phyloP scores from a whole-genome alignment of 2,113 vertebrate species.

The Fregata magnificens region DNA sequence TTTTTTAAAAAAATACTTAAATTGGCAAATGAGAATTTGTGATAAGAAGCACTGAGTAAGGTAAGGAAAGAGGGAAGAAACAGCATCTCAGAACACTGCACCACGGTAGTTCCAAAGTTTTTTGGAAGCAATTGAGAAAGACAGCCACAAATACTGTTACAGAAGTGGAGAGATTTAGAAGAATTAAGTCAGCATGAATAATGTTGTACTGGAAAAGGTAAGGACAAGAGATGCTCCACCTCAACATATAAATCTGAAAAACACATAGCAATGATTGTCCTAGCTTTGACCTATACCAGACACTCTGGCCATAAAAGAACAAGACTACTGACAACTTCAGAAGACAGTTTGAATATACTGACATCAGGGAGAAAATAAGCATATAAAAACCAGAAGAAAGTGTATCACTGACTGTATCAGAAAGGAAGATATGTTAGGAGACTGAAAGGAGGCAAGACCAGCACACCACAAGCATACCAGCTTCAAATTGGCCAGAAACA shows the following conservation, averaged over 20 bases:
- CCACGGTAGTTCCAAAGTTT: neutral
- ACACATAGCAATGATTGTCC: neutral
- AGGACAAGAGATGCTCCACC: neutral
- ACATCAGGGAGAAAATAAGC: neutral
- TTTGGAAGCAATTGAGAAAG: neutral
- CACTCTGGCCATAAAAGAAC: neutral
- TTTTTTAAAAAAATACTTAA: neutral
- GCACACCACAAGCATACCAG: neutral
- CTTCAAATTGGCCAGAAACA: neutral
- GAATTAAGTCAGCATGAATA: constrained; percentile 1
- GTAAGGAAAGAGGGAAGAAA: neutral
- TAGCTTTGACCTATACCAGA: neutral
- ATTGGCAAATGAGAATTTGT: neutral
- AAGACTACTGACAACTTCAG: neutral
- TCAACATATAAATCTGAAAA: neutral
- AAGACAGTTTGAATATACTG: neutral
- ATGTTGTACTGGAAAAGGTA: neutral
- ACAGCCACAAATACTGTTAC: neutral
- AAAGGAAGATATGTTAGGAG: neutral
- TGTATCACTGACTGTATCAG: neutral
- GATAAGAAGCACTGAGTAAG: neutral
- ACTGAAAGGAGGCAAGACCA: neutral
- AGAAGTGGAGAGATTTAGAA: neutral
- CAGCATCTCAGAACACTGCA: neutral
- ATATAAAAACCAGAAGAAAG: neutral